Evolutionary conservation across 2,113 vertebrate species (phyloP).

Genomic region (Pycnonotus jocosus): DNA sequence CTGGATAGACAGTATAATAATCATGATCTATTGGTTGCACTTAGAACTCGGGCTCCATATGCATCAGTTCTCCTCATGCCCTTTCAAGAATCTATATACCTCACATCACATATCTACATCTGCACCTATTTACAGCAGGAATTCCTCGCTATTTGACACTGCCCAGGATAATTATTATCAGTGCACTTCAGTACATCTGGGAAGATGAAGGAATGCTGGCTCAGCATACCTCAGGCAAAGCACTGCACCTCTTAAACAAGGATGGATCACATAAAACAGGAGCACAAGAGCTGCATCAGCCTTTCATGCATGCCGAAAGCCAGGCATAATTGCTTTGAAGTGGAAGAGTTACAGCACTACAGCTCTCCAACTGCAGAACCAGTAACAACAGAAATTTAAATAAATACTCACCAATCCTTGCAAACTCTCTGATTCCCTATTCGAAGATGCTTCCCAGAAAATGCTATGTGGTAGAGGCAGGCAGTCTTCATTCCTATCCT

Average conservation of each 20-base stretch:
- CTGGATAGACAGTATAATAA: background rate
- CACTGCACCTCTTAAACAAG: background rate
- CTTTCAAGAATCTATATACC: background rate
- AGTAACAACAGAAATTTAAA: background rate
- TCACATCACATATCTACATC: background rate
- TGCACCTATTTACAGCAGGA: background rate
- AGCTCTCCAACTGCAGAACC: background rate
- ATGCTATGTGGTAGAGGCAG: background rate
- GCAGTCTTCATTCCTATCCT: background rate
- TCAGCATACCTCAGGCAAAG: background rate
- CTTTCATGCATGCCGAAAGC: background rate
- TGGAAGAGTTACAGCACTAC: background rate
- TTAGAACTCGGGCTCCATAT: background rate
- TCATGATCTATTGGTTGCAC: background rate
- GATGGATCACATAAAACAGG: background rate
- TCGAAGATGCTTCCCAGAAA: background rate
- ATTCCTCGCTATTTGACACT: background rate
- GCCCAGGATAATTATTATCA: background rate
- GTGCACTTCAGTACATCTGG: background rate
- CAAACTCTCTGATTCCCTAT: background rate
- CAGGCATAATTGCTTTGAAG: background rate
- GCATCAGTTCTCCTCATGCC: background rate
- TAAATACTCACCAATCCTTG: background rate
- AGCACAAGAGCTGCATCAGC: background rate
- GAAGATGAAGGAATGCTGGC: background rate